A percentile compares a stretch with the other conserved stretches of the same genome.
Conservation (phyloP, 2,888 invertebrate genomes). For the Caenorhabditis sp. region DNA sequence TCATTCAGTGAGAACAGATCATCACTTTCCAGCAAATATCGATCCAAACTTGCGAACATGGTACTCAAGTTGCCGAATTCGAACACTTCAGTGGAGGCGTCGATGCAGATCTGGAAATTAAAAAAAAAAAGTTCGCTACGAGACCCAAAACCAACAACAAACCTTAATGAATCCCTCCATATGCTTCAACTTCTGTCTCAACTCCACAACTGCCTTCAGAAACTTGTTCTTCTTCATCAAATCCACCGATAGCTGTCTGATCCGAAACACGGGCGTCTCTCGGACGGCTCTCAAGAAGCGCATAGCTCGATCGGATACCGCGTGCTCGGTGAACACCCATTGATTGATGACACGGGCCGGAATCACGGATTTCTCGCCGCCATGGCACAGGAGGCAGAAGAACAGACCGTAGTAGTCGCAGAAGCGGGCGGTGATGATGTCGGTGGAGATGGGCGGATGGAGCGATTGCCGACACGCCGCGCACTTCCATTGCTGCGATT, state of each 20-base stretch:
- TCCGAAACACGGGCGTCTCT: slow-evolving; percentile 53
- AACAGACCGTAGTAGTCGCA: slow-evolving; percentile 91
- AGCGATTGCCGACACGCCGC: slow-evolving; percentile 56
- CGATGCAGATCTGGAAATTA: slow-evolving; percentile 56
- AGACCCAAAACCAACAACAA: too few species aligned
- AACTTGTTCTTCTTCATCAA: slow-evolving; percentile 57
- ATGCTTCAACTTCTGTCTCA: slow-evolving; percentile 88
- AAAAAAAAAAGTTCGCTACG: too few species aligned
- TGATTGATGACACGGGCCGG: slow-evolving; percentile 85
- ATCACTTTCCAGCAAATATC: slow-evolving; percentile 71
- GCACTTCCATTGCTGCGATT: slow-evolving; percentile 59
- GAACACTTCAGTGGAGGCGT: slow-evolving; percentile 44
- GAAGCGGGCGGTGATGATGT: slow-evolving; percentile 84
- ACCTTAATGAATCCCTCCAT: slow-evolving; percentile 85
- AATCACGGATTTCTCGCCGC: slow-evolving; percentile 88
- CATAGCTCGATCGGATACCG: slow-evolving; percentile 91
- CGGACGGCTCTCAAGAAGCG: slow-evolving; percentile 76
- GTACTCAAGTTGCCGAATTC: slow-evolving; percentile 73
- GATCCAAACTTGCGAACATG: slow-evolving; percentile 76
- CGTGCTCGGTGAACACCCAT: slow-evolving; percentile 87
- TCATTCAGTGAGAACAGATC: slow-evolving; percentile 80
- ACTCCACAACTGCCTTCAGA: slow-evolving; percentile 82
- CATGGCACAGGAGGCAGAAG: slow-evolving; percentile 92
- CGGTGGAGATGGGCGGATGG: slow-evolving; percentile 24
- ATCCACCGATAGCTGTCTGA: slow-evolving; percentile 44